Base-by-base conservation (phyloP, 1,140 invertebrate genomes). In the Aphis gossypii region DNA sequence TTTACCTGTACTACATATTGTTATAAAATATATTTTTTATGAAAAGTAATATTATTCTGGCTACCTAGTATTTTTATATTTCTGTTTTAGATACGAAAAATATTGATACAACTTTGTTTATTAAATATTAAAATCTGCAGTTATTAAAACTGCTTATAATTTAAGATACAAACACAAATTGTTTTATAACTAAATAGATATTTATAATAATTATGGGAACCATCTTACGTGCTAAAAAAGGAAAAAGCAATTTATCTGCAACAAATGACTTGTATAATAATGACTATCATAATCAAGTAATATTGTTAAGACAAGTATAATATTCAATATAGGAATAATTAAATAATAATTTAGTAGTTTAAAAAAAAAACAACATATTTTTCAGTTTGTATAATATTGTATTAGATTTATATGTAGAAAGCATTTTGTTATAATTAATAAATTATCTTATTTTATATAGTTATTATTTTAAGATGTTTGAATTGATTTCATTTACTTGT, bases 251-350 rank as follows among this genome's bases (percentile, higher is more conserved):
- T 68, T 60, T 90, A 44, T 68, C 56, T 7, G 41, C 20, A 30
- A 25, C 25, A 30, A 68, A 68, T 18, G 41, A 90, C 18, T 14
- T 60, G 6, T 60, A 60, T 76, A n/a, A 20, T 68, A 68, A 9
- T 68, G 60, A 68, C 54, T 30, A 90, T 68, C 48, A 89, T 23
- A 89, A 89, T 87, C 48, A 89, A 89, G 87, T 89, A 89, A 89
- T 51, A 48, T 87, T 9, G 11, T 46, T 46, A 46, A 51, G 14
- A 51, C 48, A 51, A 30, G 30, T 35, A 76, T 76, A n/a, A n/a
- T n/a, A n/a, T n/a, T n/a, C 0, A n/a, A 76, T 76, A 18, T n/a
- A n/a, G 30, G 18, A 76, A 76, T n/a, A 76, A 76, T 76, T n/a
- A 5, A 76, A 41, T 41, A 41, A 41, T 41, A 41, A 41, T 41